Evolutionary conservation across 2,113 vertebrate genomes (phyloP).

Genomic region (Hepsetus odoe): DNA sequence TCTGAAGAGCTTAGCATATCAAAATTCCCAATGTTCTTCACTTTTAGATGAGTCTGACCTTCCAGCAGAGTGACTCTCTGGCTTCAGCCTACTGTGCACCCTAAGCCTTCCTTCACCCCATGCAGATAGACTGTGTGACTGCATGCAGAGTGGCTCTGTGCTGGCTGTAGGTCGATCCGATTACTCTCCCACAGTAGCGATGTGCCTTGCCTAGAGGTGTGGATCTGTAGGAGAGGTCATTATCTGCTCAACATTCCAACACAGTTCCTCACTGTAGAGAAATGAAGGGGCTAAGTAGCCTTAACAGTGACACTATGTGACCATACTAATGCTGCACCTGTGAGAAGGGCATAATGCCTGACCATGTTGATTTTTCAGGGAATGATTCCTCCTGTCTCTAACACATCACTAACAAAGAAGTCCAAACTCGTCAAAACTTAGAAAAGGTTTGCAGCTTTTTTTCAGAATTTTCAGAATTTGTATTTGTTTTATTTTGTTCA

Average conservation of each 20-base stretch:
- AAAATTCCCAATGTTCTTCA: constrained; percentile 48
- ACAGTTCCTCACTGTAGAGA: constrained; percentile 25
- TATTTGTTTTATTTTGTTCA: no score
- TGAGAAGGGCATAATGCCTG: neutral
- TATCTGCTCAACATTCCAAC: constrained; percentile 42
- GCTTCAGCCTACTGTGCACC: constrained; percentile 16
- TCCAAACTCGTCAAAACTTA: no score
- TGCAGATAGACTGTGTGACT: constrained; percentile 62
- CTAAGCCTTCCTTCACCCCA: constrained; percentile 38
- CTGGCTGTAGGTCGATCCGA: constrained; percentile 50
- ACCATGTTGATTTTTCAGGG: no score
- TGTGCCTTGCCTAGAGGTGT: constrained; percentile 66
- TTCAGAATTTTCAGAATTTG: no score
- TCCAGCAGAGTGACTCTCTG: constrained; percentile 16
- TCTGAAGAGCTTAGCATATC: neutral
- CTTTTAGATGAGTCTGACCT: constrained; percentile 59
- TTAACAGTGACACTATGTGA: neutral
- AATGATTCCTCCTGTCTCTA: neutral
- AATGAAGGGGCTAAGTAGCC: neutral
- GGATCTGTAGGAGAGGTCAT: constrained; percentile 60
- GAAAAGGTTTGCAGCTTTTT: no score
- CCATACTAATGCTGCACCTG: neutral
- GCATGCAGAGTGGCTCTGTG: constrained; percentile 43
- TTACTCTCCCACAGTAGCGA: constrained; percentile 67
- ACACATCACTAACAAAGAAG: neutral